Conservation (phyloP, 2,888 invertebrate species). For the Lordiphosa fenestrarum region DNA sequence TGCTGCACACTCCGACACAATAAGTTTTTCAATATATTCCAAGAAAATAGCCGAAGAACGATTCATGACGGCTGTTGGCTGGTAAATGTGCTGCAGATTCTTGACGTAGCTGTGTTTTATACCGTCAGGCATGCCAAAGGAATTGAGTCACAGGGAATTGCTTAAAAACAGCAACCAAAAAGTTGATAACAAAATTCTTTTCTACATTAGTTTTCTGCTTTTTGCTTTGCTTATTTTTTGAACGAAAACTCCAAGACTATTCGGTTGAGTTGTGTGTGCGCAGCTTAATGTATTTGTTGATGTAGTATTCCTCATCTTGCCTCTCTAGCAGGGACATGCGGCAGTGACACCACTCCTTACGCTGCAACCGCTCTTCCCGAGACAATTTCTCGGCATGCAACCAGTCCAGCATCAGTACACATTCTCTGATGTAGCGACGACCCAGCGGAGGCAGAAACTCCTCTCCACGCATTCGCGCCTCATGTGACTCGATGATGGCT, state of each 20-base stretch:
- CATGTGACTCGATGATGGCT: constrained; percentile 40
- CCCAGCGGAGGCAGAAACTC: constrained; percentile 14
- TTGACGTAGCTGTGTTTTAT: constrained; percentile 2
- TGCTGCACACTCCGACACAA: constrained; percentile 28
- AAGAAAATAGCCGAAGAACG: constrained; percentile 45
- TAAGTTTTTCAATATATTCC: constrained; percentile 44
- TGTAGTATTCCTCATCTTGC: constrained; percentile 25
- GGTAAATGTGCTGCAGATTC: constrained; percentile 28
- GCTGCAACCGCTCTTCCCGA: constrained; percentile 19
- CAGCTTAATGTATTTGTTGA: constrained; percentile 3
- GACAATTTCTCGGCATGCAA: constrained; percentile 48
- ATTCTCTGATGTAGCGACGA: constrained; percentile 8
- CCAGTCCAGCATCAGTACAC: constrained; percentile 27
- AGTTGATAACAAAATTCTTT: no score
- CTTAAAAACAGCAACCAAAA: neutral
- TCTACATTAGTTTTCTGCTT: neutral
- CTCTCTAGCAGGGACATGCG: constrained; percentile 36
- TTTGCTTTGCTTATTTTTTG: neutral
- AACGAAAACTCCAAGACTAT: neutral
- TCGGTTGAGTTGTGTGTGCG: neutral
- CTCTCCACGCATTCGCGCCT: constrained; percentile 24
- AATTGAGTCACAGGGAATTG: neutral
- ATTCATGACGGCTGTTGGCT: constrained; percentile 44
- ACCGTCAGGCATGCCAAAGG: neutral
- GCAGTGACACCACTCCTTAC: constrained; percentile 15